These are phyloP conservation scores for Zootoca vivipara DNA, from an alignment of 2,113 vertebrate species.

Conservation along the genomic window DNA sequence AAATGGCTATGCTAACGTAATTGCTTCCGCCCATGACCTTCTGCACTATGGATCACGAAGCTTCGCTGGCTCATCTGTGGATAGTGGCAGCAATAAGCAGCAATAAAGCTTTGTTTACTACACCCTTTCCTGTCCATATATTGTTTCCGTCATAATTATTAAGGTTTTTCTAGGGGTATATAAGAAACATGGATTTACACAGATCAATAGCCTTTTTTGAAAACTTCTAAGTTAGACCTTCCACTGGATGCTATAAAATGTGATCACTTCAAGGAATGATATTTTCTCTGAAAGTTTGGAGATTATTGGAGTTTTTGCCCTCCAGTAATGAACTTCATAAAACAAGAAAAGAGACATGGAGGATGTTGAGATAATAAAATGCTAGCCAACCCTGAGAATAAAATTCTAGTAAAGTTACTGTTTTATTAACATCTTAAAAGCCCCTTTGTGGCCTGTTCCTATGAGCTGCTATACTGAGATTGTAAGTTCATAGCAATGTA, in stretches of 20 bases:
- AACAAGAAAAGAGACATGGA: not conserved
- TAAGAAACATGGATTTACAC: not conserved
- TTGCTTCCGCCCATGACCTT: not conserved
- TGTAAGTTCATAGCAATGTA: not conserved
- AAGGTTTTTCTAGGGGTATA: not conserved
- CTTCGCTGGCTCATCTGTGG: not conserved
- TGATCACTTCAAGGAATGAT: not conserved
- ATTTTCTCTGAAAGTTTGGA: not conserved
- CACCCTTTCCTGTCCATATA: not conserved
- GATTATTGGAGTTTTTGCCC: slow-evolving; percentile 2
- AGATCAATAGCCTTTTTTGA: not conserved
- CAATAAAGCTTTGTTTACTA: not conserved
- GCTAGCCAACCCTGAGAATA: not conserved
- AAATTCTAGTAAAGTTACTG: not conserved
- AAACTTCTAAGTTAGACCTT: not conserved
- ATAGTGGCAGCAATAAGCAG: not conserved
- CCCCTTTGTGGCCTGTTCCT: not conserved
- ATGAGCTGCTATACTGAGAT: not conserved
- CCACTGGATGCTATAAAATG: not conserved
- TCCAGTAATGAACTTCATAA: slow-evolving; percentile 21
- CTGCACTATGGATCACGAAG: slow-evolving; percentile 1
- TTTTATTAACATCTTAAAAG: not conserved
- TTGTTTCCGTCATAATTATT: not conserved
- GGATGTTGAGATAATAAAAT: slow-evolving; percentile 1
- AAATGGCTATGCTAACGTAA: not conserved